These are phyloP conservation scores for Chloromyia formosa DNA, from an alignment of 2,888 invertebrate species.

Conservation along the genomic window DNA sequence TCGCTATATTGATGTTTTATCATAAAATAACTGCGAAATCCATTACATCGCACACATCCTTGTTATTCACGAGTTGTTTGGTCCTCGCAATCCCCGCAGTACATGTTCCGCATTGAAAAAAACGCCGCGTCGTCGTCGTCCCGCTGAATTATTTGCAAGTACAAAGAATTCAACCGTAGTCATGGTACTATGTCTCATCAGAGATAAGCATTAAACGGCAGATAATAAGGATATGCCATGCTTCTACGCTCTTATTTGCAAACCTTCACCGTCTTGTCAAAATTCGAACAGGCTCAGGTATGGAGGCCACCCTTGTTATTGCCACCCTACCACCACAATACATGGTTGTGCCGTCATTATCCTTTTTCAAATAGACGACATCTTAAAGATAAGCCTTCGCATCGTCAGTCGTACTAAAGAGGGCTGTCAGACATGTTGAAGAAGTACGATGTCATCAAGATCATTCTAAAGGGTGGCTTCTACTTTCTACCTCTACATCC, in stretches of 20 bases:
- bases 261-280: background rate
- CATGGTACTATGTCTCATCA: background rate
- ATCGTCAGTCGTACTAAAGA: too few relatives aligned
- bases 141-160: background rate
- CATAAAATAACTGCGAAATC: slow-evolving; percentile 46
- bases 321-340: too few relatives aligned
- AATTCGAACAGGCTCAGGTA: background rate
- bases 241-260: background rate
- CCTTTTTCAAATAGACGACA: too few relatives aligned
- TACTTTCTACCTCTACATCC: too few relatives aligned
- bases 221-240: background rate
- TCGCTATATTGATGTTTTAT: slow-evolving; percentile 45
- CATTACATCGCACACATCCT: slow-evolving; percentile 25
- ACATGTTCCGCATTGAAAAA: slow-evolving; percentile 1
- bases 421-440: too few relatives aligned
- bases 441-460: too few relatives aligned
- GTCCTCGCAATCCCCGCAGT: background rate
- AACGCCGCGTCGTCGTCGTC: background rate
- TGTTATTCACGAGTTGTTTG: background rate
- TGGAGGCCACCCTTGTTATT: too few relatives aligned
- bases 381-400: too few relatives aligned
- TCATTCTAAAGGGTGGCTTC: too few relatives aligned
- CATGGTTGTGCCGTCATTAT: too few relatives aligned
- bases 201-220: slow-evolving; percentile 6
- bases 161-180: background rate